Conservation (phyloP, 1,140 invertebrate species). For the Vanessa atalanta region DNA sequence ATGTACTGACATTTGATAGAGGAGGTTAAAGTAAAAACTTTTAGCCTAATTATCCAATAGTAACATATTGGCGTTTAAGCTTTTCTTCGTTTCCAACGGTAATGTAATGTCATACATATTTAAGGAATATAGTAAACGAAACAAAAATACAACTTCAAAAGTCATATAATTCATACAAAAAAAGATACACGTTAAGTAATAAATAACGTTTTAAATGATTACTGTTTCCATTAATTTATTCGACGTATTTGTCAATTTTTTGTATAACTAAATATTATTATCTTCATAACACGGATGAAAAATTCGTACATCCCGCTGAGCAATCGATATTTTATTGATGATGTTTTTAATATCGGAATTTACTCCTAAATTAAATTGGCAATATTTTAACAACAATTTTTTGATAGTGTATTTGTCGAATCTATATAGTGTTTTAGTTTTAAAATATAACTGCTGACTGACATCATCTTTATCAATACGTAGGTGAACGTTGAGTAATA, state of each 20-base stretch:
- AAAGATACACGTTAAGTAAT: background rate
- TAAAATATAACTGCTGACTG: background rate
- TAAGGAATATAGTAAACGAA: background rate
- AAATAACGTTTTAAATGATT: background rate
- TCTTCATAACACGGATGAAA: constrained; percentile 20
- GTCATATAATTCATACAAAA: background rate
- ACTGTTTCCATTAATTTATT: constrained; percentile 7
- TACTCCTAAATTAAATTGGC: constrained; percentile 29
- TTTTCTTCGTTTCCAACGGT: too few relatives aligned
- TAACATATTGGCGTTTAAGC: too few relatives aligned
- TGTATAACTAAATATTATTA: constrained; percentile 1
- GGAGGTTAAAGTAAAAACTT: too few relatives aligned
- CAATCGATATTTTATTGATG: constrained; percentile 27
- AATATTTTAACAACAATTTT: constrained; percentile 10
- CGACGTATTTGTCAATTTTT: constrained; percentile 17
- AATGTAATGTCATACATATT: background rate
- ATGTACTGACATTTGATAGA: too few relatives aligned
- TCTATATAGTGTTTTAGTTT: constrained; percentile 22
- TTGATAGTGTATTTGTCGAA: constrained; percentile 29
- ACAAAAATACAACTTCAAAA: background rate
- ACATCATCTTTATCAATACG: constrained; percentile 10
- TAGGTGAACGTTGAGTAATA: constrained; percentile 7
- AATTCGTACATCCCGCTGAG: constrained; percentile 26
- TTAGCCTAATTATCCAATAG: too few relatives aligned
- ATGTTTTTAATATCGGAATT: constrained; percentile 30